Base-by-base conservation (phyloP, 2,888 invertebrate species). In the Chaetogeoica ovagalla region DNA sequence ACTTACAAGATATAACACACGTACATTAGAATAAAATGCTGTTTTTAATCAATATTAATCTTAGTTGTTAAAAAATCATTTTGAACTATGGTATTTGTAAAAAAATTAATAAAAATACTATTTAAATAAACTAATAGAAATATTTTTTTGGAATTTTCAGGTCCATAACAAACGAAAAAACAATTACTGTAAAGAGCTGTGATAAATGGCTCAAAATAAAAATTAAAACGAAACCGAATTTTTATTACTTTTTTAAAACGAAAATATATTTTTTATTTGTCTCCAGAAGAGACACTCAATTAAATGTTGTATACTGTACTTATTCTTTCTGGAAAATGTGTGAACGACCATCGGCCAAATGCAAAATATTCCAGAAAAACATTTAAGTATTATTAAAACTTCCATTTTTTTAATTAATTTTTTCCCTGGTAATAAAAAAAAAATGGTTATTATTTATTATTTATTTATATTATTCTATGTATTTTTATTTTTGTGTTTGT, bases 401-500 rank as follows among this genome's bases (percentile, higher is more conserved):
- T 43, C 7, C 15, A 17, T 37, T 13, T 37, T 37, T 48, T 48
- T 48, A 13, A 59, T 66, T 57, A 30, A 30, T 30, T n/a, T 66
- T 65, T 68, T 39, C 55, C 7, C 13, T 11, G 11, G 48, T 48
- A 19, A 65, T 48, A 19, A 65, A 23, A 2, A n/a, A 55, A 71
- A 55, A 70, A 39, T 23, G 39, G 79, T 79, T 71, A 77, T 77
- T 77, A 70, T 70, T 79, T 79, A 79, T 79, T 79, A 71, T 71
- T 79, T 63, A 70, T 79, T 79, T 71, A 65, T 79, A 71, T 71
- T 65, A 77, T 71, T 62, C 63, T 57, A 79, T 65, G 71, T 79
- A 65, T 77, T 69, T 77, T 75, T 52, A 39, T 62, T 60, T 79
- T 79, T 79, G 55, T 79, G 79, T 79, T 81, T 72, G 72, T 74